Base-by-base conservation (phyloP, 2,888 invertebrate species). In the Platypus cylindrus region DNA sequence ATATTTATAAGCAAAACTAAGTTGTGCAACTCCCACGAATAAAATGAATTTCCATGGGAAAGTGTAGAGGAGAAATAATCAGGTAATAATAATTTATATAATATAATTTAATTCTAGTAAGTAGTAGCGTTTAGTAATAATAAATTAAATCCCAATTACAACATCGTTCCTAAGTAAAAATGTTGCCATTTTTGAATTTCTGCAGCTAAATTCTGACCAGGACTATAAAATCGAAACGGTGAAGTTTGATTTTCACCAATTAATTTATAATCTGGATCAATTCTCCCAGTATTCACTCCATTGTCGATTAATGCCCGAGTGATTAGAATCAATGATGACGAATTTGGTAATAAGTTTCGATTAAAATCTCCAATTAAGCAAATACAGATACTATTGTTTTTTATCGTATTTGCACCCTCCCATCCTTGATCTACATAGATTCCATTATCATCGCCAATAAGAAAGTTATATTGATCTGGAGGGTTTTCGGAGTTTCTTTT, bases 381-480 rank as follows among this genome's bases (percentile, higher is more conserved):
- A 15, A 49, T 36, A n/a, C 40, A 41, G 3, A 45, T 31, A 5
- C 39, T 42, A 17, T 42, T 23, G 1, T 32, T 11, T 14, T 36
- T 27, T 9, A 40, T 2, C 14, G 15, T 25, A 17, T 40, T 40
- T n/a, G 36, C 22, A 9, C 22, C 4, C 2, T 12, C 12, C 69
- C 70, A 70, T 24, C 68, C 68, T 37, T 69, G 58, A 17, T 68
- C 70, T 26, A 64, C 64, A 47, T 68, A 70, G 18, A 69, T 54
- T 39, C 63, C 62, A 3, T 68, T 71, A 53, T 72, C 72, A 17
- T 66, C 64, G 4, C 70, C 71, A 35, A 74, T 62, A 45, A 71
- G 45, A 40, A 65, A 68, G 43, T 58, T 61, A 17, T 30, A 28
- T 14, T 41, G 37, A n/a, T n/a, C n/a, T n/a, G n/a, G n/a, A n/a